Evolutionary conservation across 2,113 vertebrate species (phyloP).

Genomic region (Salvelinus fontinalis): DNA sequence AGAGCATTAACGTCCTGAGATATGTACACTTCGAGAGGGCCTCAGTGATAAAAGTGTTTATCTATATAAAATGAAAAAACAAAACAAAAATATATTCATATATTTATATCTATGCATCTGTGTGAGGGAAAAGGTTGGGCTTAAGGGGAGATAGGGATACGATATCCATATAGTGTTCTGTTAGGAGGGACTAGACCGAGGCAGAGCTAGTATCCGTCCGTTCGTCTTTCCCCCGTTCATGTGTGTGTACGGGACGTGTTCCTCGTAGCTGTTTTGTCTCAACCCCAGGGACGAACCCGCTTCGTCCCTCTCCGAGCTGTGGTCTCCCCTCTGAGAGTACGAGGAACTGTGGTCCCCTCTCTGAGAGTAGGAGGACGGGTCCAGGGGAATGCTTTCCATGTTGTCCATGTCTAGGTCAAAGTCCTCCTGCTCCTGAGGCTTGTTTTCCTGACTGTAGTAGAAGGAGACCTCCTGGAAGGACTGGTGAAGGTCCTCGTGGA

Average conservation of each 20-base stretch:
- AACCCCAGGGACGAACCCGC: slow-evolving; percentile 79
- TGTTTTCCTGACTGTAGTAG: slow-evolving; percentile 97
- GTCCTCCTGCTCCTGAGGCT: slow-evolving; percentile 88
- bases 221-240: slow-evolving; percentile 98
- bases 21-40: slow-evolving; percentile 67
- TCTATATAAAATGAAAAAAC: slow-evolving; percentile 65
- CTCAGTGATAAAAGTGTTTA: slow-evolving; percentile 61
- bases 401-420: slow-evolving; percentile 90
- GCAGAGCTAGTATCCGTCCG: slow-evolving; percentile 85
- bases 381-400: slow-evolving; percentile 96
- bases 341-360: slow-evolving; percentile 70
- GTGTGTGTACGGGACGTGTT: slow-evolving; percentile 91
- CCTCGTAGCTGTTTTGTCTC: slow-evolving; percentile 84
- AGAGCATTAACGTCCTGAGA: slow-evolving; percentile 86
- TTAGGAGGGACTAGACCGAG: slow-evolving; percentile 87
- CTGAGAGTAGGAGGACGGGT: slow-evolving; percentile 87
- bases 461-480: slow-evolving; percentile 92
- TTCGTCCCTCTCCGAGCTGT: slow-evolving; percentile 77
- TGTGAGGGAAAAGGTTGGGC: not conserved
- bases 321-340: slow-evolving; percentile 81
- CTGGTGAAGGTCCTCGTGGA: slow-evolving; percentile 90
- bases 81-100: slow-evolving; percentile 46
- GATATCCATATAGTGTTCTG: slow-evolving; percentile 2
- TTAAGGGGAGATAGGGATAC: slow-evolving; percentile 17
- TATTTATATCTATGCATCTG: slow-evolving; percentile 29